Evolutionary conservation across 2,113 vertebrate genomes (phyloP), one percentile per base, ranked within the genome.

Genomic region (Daphoenositta chrysoptera): DNA sequence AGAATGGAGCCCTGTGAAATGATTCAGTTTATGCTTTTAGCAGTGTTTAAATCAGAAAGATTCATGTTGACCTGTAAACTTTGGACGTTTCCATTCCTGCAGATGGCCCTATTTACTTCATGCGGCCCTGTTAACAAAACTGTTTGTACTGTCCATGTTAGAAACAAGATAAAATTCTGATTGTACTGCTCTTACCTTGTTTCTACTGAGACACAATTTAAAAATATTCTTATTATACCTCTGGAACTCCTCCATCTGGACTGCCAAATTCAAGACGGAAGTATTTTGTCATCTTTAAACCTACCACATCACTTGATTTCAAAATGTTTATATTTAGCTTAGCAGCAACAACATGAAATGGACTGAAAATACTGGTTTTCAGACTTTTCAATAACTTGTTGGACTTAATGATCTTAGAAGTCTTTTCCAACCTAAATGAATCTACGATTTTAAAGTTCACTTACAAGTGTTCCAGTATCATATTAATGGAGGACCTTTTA

Each of bases 251-350:
- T 66, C 87, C 51, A 37, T 89, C 78, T 95, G 85, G 39, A 44
- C 47, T 76, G 70, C 24, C 35, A 84, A 37, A 44, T 71, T 64
- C 33, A 68, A 60, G 39, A 79, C 22, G 28, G 84, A 87, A 75
- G 68, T 94, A 93, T 76, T 93, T 94, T 89, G 40, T 91, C 65
- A 76, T 78, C 48, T 71, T 84, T 71, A 87, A 68, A 68, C 44
- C 21, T 84, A 44, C 56, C 51, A 16, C 6, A 44, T 82, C 39
- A 26, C 65, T 94, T 58, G 13, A 54, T 84, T 80, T 64, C 35
- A 60, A 81, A 89, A 81, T 84, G 37, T 85, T 95, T 75, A 26
- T 65, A 39, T 82, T 66, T 45, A 80, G 39, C 54, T 66, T 37
- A 39, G 69, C 87, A 89, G 57, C 48, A 60, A 39, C 44, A 76